phyloP scores from a whole-genome alignment of 1,140 invertebrate species.

The Listronotus oregonensis region DNA sequence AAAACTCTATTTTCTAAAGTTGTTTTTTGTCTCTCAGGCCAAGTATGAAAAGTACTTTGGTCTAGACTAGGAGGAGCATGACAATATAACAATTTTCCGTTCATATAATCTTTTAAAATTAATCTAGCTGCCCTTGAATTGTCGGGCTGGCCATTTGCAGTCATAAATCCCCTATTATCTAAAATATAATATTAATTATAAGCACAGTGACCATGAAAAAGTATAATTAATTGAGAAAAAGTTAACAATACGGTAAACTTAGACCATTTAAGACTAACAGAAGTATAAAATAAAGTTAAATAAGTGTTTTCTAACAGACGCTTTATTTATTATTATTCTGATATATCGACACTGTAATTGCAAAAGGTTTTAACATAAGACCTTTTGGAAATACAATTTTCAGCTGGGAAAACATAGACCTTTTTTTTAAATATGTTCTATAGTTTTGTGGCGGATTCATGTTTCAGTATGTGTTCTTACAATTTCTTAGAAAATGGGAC shows the following conservation, averaged over 20 bases:
- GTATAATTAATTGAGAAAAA: not conserved
- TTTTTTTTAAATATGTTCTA: no score
- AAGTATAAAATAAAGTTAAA: no score
- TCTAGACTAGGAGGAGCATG: conserved; percentile 77
- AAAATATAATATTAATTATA: conserved; percentile 43
- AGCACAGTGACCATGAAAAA: not conserved
- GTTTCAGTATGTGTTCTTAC: no score
- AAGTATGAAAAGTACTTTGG: conserved; percentile 73
- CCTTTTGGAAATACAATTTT: no score
- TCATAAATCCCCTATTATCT: conserved; percentile 96
- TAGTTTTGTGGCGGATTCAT: no score
- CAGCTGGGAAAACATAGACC: no score
- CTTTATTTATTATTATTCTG: no score
- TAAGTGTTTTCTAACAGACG: no score
- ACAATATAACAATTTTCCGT: conserved; percentile 84
- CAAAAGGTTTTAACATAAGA: no score
- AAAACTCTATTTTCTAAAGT: conserved; percentile 55
- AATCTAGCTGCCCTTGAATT: conserved; percentile 85
- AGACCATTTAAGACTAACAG: no score
- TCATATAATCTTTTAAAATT: conserved; percentile 93
- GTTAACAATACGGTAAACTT: not conserved
- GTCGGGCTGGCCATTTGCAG: conserved; percentile 91
- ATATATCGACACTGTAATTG: no score
- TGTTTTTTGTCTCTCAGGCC: conserved; percentile 56
- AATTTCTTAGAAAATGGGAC: no score